Base-by-base conservation (phyloP, 2,113 vertebrate species). In the Mus pahari region DNA sequence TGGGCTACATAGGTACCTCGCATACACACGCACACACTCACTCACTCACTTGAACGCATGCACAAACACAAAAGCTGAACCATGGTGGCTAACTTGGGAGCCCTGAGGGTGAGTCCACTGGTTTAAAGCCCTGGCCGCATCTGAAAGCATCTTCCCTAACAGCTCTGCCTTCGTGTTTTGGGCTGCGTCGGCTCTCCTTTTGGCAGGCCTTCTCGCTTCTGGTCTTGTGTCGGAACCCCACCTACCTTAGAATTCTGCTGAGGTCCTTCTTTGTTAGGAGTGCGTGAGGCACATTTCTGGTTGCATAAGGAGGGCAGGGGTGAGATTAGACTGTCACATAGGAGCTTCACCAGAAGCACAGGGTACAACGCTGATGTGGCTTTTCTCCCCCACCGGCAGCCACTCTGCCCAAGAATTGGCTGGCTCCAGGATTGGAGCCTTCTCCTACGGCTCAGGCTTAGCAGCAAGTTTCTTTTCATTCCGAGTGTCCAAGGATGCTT, bases 401-500 rank as follows among this genome's bases (percentile, higher is more conserved):
- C 97, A 95, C 68, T 98, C 98, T 1, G 98, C 98, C 0, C 97
- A 93, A 58, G 98, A 98, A 7, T 70, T 99, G 96, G 98, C 99
- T 0, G 98, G 98, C 39, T 98, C 97, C 92, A 97, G 98, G 88
- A 98, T 99, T 0, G 98, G 99, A 0, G 98, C 98, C 50, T 99
- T 99, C 96, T 99, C 99, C 90, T 99, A 99, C 0, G 99, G 99
- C 96, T 99, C 99, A 0, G 98, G 99, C 6, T 97, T 99, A 94
- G 98, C 99, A 0, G 98, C 98, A 79, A 99, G 98, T 95, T 97
- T 99, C 86, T 99, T 98, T 88, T 99, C 98, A 24, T 95, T 99
- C 31, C 97, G 95, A 0, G 98, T 97, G 5, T 98, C 98, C 0
- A 92, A 98, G 94, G 97, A 99, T 28, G 98, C 97, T 0, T 94